Base-by-base conservation (phyloP, 1,140 invertebrate genomes). In the Papilio polytes region DNA sequence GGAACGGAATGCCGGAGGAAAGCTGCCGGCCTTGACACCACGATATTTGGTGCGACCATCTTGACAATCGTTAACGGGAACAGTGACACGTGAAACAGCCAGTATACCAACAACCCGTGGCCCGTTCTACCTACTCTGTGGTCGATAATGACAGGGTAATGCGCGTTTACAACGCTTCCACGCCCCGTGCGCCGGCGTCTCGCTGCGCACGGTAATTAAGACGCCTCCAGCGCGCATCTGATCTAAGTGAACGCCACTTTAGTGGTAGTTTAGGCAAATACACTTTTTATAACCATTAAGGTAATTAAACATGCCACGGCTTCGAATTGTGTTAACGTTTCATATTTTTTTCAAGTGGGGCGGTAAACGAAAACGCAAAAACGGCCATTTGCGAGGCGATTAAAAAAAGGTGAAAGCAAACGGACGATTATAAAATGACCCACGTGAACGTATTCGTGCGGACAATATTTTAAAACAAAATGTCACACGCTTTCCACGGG, bases 391-490 rank as follows among this genome's bases (percentile, higher is more conserved):
- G 80, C 83, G 82, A 84, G 85, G 77, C 85, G 82, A 87, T 48
- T 70, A 70, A 76, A 82, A 91, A 89, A 89, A 89, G 89, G 87
- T 90, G 87, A 93, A 93, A 93, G 86, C 88, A 87, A 86, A 89
- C 85, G 85, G 83, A 88, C 90, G 90, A 93, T 93, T 94, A 93
- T 63, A 93, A 94, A 94, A 92, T 92, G 90, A 92, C 89, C 92
- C 92, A 93, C 89, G 91, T 91, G 92, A 94, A 93, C 90, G 92
- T 95, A 92, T 92, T 93, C 91, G 91, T 87, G 92, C 89, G 91
- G 92, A 92, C 92, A 94, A 95, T 95, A 95, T 95, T 95, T 94
- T 94, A 94, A 94, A 95, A 95, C 94, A 94, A 94, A 94, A 94
- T 95, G 94, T 95, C 94, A 94, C 92, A 95, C 94, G 92, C 92